A percentile compares a stretch with the other conserved stretches of the same genome.
phyloP scores from a whole-genome alignment of 2,888 invertebrate genomes.

The Agrochola macilenta region DNA sequence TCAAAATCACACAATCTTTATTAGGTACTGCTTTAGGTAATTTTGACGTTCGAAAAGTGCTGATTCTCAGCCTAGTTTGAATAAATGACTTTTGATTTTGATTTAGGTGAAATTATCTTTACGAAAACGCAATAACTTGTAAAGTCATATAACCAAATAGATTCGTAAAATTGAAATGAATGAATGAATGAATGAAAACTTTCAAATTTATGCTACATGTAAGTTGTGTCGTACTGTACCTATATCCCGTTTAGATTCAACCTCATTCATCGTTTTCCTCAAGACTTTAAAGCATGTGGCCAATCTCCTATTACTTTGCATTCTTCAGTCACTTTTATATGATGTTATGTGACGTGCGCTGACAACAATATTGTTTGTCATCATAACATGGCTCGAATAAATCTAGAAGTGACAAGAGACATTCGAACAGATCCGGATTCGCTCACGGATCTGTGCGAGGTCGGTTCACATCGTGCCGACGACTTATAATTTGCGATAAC shows the following conservation, averaged over 20 bases:
- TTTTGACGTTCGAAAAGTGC: too few relatives aligned
- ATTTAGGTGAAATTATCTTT: too few relatives aligned
- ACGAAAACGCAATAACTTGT: too few relatives aligned
- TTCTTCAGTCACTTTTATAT: slow-evolving; percentile 33
- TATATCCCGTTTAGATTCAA: neutral
- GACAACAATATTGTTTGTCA: slow-evolving; percentile 57
- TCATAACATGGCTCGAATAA: slow-evolving; percentile 53
- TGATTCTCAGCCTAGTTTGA: too few relatives aligned
- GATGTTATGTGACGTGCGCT: slow-evolving; percentile 43
- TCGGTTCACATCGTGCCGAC: slow-evolving; percentile 69
- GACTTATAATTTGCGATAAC: slow-evolving; percentile 67
- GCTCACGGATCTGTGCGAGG: slow-evolving; percentile 78
- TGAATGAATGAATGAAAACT: too few relatives aligned
- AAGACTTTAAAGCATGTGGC: slow-evolving; percentile 22
- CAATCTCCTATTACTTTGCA: slow-evolving; percentile 21
- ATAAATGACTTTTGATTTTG: too few relatives aligned
- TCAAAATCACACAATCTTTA: too few relatives aligned
- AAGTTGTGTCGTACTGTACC: too few relatives aligned
- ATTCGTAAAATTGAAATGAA: too few relatives aligned
- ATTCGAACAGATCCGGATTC: slow-evolving; percentile 71
- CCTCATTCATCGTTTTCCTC: slow-evolving; percentile 21
- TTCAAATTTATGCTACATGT: too few relatives aligned
- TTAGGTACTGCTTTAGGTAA: too few relatives aligned
- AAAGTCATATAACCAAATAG: too few relatives aligned
- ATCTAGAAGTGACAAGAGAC: slow-evolving; percentile 66